phyloP scores from a whole-genome alignment of 2,888 invertebrate species.

The Phortica magna region DNA sequence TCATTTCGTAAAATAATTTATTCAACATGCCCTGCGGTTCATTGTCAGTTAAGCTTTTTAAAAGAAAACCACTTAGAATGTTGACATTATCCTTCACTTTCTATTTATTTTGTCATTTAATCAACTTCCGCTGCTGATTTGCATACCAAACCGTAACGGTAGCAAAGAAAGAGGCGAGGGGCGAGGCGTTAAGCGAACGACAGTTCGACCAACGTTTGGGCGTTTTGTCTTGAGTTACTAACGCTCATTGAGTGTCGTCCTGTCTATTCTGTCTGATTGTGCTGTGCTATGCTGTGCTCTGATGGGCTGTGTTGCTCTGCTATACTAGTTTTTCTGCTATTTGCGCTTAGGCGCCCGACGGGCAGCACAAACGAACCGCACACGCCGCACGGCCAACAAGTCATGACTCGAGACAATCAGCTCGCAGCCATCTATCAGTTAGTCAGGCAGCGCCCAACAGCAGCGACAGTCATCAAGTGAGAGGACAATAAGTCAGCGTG shows the following conservation, averaged over 20 bases:
- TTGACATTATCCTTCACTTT: constrained; percentile 72
- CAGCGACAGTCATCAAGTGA: constrained; percentile 5
- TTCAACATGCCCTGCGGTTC: constrained; percentile 72
- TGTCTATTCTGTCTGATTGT: constrained; percentile 27
- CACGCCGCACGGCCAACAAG: background rate
- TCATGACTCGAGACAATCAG: constrained; percentile 1
- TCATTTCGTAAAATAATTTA: constrained; percentile 62
- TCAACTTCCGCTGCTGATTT: constrained; percentile 70
- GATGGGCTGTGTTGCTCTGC: background rate
- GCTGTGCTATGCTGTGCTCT: background rate
- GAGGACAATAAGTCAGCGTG: constrained; percentile 26
- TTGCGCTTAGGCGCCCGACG: constrained; percentile 56
- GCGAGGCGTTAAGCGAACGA: background rate
- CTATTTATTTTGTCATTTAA: constrained; percentile 74
- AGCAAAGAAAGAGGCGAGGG: background rate
- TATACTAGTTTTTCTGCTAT: constrained; percentile 38
- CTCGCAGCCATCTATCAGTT: constrained; percentile 6
- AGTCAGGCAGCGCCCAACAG: background rate
- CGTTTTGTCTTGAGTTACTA: constrained; percentile 60
- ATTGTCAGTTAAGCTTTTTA: constrained; percentile 70
- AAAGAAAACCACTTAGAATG: constrained; percentile 74
- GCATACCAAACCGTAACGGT: constrained; percentile 53
- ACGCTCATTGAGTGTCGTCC: constrained; percentile 43
- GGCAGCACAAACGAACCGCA: constrained; percentile 59
- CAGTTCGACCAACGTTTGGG: background rate